phyloP scores from a whole-genome alignment of 2,888 invertebrate species.

The Nymphalis polychloros region DNA sequence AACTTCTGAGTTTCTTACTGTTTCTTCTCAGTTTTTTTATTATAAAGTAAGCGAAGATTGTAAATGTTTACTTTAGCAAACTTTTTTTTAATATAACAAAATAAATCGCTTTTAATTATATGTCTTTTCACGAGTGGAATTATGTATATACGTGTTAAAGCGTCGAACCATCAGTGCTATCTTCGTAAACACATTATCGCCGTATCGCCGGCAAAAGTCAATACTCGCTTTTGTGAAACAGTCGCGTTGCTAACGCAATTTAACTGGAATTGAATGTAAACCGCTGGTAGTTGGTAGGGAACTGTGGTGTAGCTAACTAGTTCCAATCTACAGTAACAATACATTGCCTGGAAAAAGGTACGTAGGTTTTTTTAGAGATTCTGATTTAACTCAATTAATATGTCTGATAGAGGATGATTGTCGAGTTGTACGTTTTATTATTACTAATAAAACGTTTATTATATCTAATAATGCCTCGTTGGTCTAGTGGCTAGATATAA shows the following conservation, averaged over 20 bases:
- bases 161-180: conserved; percentile 10
- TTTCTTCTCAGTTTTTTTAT: too few relatives aligned
- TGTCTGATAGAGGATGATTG: background rate
- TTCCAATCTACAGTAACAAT: conserved; percentile 45
- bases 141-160: background rate
- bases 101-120: too few relatives aligned
- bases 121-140: too few relatives aligned
- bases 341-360: conserved; percentile 32
- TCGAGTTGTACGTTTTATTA: background rate
- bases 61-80: too few relatives aligned
- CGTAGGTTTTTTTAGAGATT: background rate
- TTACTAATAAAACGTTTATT: too few relatives aligned
- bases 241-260: conserved; percentile 52
- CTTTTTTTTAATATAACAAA: too few relatives aligned
- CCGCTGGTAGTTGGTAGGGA: conserved; percentile 33
- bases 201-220: conserved; percentile 14
- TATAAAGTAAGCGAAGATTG: too few relatives aligned
- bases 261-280: conserved; percentile 49
- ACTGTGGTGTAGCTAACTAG: conserved; percentile 36
- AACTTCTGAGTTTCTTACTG: too few relatives aligned
- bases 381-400: conserved; percentile 5
- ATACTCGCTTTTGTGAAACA: conserved; percentile 32
- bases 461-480: too few relatives aligned
- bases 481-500: too few relatives aligned
- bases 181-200: conserved; percentile 14